Evolutionary conservation across 1,140 invertebrate genomes (phyloP), one percentile per base, ranked within the genome.

Genomic region (Ladona fulva): DNA sequence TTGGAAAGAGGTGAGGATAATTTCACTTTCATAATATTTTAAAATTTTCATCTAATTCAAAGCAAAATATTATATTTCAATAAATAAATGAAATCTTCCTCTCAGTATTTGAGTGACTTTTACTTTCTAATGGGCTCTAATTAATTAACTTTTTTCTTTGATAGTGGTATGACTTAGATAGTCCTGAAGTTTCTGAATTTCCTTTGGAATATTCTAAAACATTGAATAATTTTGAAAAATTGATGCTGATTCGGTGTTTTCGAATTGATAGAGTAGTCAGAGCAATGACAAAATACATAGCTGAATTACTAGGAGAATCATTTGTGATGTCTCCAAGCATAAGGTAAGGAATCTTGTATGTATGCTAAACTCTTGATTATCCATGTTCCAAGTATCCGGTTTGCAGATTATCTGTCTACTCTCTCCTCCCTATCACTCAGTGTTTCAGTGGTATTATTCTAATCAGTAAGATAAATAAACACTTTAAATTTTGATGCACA

Each of bases 211-310:
- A 95, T 84, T 88, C 89, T 3, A 83, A 90, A 16, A 89, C 85
- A 42, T 81, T 93, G 75, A 85, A 86, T n/a, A 83, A 87, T 0
- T 95, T 95, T 84, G 89, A 95, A 81, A 85, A 89, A 59, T 86
- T 97, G 37, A 92, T 96, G 91, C 82, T 97, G 29, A 83, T 97
- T 12, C 87, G 94, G 29, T 97, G 95, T 83, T 95, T 96, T 85
- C 88, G 94, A 25, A 88, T 95, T 10, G 95, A 97, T 86, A 87
- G 94, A 79, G 90, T 96, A n/a, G 95, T 93, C 85, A 85, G 92
- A 74, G 91, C 91, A 25, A 88, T 96, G 76, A 91, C 90, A 25
- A 89, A 93, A 83, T 97, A 93, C 83, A 92, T 97, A 80, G 91
- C 88, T 5, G 88, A 90, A 75, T 89, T 89, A 0, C 94, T 97